Evolutionary conservation across 1,140 invertebrate species (phyloP).

Genomic region (Eumaeus atala): DNA sequence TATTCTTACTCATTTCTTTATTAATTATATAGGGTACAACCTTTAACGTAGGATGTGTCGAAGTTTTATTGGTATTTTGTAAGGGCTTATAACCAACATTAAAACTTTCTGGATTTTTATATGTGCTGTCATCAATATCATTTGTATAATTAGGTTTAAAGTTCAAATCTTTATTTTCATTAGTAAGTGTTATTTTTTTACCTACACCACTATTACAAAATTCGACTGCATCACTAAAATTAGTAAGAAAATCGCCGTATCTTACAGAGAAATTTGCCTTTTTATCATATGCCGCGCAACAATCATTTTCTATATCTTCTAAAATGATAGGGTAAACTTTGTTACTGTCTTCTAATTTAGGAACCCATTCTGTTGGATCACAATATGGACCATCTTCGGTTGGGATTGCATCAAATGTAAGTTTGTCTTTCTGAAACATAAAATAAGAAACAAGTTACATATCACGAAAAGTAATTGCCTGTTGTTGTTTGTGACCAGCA

Average conservation of each 20-base stretch:
- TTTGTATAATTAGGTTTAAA: too few relatives aligned
- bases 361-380: slow-evolving; percentile 32
- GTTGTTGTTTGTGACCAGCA: too few relatives aligned
- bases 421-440: slow-evolving; percentile 57
- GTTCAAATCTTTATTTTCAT: slow-evolving; percentile 10
- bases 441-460: slow-evolving; percentile 6
- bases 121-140: too few relatives aligned
- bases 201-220: too few relatives aligned
- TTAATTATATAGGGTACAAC: slow-evolving; percentile 14
- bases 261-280: slow-evolving; percentile 53
- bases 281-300: slow-evolving; percentile 38
- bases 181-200: too few relatives aligned
- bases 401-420: slow-evolving; percentile 55
- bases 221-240: slow-evolving; percentile 10
- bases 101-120: too few relatives aligned
- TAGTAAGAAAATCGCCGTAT: slow-evolving; percentile 60
- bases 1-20: not conserved
- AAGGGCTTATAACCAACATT: slow-evolving; percentile 4
- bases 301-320: slow-evolving; percentile 58
- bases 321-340: slow-evolving; percentile 32
- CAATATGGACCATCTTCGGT: slow-evolving; percentile 60
- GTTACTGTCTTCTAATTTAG: slow-evolving; percentile 27
- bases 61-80: slow-evolving; percentile 21
- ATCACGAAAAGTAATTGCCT: slow-evolving; percentile 17
- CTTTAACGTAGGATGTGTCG: slow-evolving; percentile 24